Evolutionary conservation across 2,113 vertebrate species (phyloP), one percentile per base, ranked within the genome.

Genomic region (Ceyx margarethae): DNA sequence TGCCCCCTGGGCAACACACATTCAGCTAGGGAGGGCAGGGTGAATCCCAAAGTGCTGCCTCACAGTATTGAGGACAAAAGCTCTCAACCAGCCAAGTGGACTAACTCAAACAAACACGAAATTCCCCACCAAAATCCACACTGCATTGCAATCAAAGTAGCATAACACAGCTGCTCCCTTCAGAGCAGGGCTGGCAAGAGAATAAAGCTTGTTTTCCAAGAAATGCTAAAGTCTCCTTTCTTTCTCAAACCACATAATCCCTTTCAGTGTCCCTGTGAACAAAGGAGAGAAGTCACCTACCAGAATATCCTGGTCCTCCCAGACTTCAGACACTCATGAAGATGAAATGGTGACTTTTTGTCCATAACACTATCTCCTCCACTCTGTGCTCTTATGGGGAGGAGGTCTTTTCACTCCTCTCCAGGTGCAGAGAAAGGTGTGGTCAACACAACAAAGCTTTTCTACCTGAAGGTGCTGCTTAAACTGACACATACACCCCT

Each of bases 241-340:
- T 72, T 33, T 40, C 17, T 31, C 42, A 51, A 72, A 57, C 61
- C 8, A 51, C 7, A 26, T 11, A 42, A 58, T 13, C 29, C 16
- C 13, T 29, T 42, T 68, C 14, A 64, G 8, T 0, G 2, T 20
- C 23, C 10, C 60, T 13, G 1, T 6, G 2, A 53, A 13, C 6
- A 62, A 61, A 15, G 15, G 5, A 64, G 9, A 69, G 20, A 69
- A 79, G 10, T 3, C 61, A 79, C 77, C 5, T 91, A 89, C 81
- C 93, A 50, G 67, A 31, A 66, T 5, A 61, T 31, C 10, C 23
- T 40, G 46, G 10, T 62, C 48, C 20, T 25, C 21, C 31, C 5
- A 1, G 1, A 5, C 15, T 54, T 0, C 0, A 13, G 25, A 9
- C 12, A 3, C 20, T 20, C 4, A 0, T 0, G 8, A 35, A 0